Evolutionary conservation across 2,113 vertebrate genomes (phyloP).

Genomic region (Hoplias malabaricus): DNA sequence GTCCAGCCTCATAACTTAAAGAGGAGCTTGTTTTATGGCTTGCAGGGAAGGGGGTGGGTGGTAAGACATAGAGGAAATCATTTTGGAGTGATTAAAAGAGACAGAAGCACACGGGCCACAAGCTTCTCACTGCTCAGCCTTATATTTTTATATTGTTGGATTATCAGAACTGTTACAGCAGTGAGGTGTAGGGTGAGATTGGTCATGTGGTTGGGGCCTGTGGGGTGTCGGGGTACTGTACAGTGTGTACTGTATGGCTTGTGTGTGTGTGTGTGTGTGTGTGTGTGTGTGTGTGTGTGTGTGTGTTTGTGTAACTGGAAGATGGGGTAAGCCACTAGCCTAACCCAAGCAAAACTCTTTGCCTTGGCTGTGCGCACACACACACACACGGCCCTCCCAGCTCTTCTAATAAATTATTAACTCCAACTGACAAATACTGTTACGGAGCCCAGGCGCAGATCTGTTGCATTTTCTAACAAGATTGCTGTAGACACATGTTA

Average conservation of each 20-base stretch:
- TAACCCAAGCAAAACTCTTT: constrained; percentile 25
- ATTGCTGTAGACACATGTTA: constrained; percentile 98
- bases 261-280: constrained; percentile 4
- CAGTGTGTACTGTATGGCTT: no score
- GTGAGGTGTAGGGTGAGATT: neutral
- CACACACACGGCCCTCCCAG: constrained; percentile 70
- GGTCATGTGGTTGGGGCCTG: neutral
- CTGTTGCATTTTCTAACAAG: constrained; percentile 92
- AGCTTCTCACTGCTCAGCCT: neutral
- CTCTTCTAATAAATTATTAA: constrained; percentile 81
- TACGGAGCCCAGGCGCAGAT: constrained; percentile 77
- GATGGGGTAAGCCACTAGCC: constrained; percentile 25
- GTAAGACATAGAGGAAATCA: neutral
- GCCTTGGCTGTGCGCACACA: constrained; percentile 36
- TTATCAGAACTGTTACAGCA: neutral
- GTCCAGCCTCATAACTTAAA: constrained; percentile 7
- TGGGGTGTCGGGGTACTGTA: neutral
- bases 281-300: constrained; percentile 22
- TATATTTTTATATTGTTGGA: neutral
- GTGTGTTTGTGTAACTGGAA: constrained; percentile 13
- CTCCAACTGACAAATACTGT: constrained; percentile 82
- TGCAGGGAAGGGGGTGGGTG: neutral
- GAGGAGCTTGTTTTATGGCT: constrained; percentile 30
- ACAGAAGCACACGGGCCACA: neutral
- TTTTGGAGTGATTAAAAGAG: constrained; percentile 11